Base-by-base conservation (phyloP, 2,797 vertebrate species). In the Poecilia gillii region DNA sequence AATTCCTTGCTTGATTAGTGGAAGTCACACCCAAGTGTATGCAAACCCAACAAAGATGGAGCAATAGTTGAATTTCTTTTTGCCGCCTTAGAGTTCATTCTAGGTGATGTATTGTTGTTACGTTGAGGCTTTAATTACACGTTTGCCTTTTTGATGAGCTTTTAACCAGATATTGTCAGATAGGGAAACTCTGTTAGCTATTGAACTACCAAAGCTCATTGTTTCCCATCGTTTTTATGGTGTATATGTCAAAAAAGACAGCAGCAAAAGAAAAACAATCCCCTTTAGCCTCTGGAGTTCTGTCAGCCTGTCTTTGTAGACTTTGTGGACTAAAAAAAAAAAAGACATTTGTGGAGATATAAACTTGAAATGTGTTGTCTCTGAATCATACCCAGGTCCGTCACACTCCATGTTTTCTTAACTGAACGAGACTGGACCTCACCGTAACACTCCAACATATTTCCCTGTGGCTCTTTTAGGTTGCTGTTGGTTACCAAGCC, bases 401-500 rank as follows among this genome's bases (percentile, higher is more conserved):
- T 87, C 77, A 72, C 49, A 84, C 33, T 49, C 53, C 73, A 7
- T 88, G 66, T 91, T 92, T 90, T 87, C 77, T 72, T 76, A 53
- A 74, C 81, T 71, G 78, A 82, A 85, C 78, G 82, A 78, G 81
- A 45, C 84, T 73, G 31, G n/a, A 81, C 72, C 59, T 80, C 31
- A 8, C 72, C 55, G 47, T 77, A 75, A 78, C 71, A 74, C 77
- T 83, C 79, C 55, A 31, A 74, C 33, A 87, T 86, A 80, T 76
- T 87, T 81, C 83, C 49, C 75, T 41, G 1, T 13, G 71, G 84
- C 76, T 80, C 75, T 74, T 66, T 84, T 53, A 57, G 53, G 87
- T 88, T 86, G 80, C 78, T n/a, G 14, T 84, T 79, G 80, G 87
- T 91, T 89, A 89, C 84, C 78, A 68, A 78, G 77, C 80, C 31